Conservation (phyloP, 2,797 vertebrate genomes). For the Sternotherus odoratus region DNA sequence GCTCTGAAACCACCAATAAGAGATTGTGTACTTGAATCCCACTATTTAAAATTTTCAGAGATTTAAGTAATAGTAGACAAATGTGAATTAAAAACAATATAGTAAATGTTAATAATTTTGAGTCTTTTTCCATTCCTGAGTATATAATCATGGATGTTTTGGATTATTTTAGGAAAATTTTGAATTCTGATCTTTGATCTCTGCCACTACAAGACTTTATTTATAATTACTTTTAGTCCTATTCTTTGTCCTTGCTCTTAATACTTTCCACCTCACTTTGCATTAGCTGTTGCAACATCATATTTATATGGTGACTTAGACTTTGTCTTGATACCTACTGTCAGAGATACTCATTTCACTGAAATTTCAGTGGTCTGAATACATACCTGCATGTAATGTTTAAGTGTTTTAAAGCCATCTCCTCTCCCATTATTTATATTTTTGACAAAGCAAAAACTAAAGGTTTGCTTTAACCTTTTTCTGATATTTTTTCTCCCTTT, state of each 20-base stretch:
- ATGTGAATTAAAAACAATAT: neutral
- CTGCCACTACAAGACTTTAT: neutral
- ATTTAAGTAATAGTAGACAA: neutral
- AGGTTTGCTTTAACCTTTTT: neutral
- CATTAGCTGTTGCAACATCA: neutral
- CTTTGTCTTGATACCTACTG: neutral
- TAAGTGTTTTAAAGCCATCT: neutral
- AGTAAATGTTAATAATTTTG: neutral
- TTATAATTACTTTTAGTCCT: neutral
- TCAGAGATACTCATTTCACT: neutral
- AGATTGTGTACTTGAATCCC: neutral
- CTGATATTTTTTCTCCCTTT: neutral
- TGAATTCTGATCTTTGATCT: neutral
- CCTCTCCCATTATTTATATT: neutral
- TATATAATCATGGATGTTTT: neutral
- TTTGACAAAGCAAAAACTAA: neutral
- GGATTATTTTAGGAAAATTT: neutral
- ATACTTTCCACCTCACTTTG: neutral
- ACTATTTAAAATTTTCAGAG: neutral
- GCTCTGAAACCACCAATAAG: neutral
- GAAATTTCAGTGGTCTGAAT: neutral
- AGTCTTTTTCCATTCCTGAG: neutral
- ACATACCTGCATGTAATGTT: neutral
- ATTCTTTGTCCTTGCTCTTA: neutral
- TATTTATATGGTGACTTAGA: neutral